phyloP scores from a whole-genome alignment of 1,140 invertebrate species.

The Drosophila ananassae region DNA sequence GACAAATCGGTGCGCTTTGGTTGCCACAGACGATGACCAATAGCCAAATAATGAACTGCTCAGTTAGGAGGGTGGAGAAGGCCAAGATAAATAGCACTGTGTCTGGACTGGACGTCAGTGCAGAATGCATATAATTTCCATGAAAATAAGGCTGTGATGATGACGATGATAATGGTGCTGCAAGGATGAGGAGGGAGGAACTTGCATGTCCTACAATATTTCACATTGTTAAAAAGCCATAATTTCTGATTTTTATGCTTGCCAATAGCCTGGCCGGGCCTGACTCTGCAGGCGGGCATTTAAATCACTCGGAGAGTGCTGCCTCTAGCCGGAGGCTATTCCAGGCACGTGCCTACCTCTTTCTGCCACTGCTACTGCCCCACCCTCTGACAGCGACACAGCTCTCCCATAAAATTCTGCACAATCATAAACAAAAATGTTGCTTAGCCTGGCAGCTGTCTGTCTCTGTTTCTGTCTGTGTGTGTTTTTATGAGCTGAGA shows the following conservation, averaged over 20 bases:
- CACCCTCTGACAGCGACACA: constrained; percentile 6
- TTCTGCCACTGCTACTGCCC: too few relatives aligned
- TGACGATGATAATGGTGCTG: constrained; percentile 1
- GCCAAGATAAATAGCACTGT: constrained; percentile 25
- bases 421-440: constrained; percentile 70
- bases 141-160: constrained; percentile 49
- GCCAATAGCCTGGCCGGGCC: constrained; percentile 33
- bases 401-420: constrained; percentile 48
- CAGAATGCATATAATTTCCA: constrained; percentile 51
- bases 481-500: constrained; percentile 46
- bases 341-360: constrained; percentile 36
- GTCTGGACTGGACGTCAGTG: background rate
- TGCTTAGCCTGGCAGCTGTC: constrained; percentile 65
- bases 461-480: constrained; percentile 23
- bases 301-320: constrained; percentile 55
- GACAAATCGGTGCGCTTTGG: constrained; percentile 25
- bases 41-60: constrained; percentile 44
- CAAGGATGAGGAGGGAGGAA: background rate
- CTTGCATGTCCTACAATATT: constrained; percentile 38
- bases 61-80: constrained; percentile 8
- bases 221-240: constrained; percentile 56
- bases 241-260: constrained; percentile 62
- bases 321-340: constrained; percentile 18
- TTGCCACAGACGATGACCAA: constrained; percentile 21
- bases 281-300: constrained; percentile 34